These are phyloP conservation scores for Trichonephila clavata DNA, from an alignment of 1,140 invertebrate species.

Conservation along the genomic window DNA sequence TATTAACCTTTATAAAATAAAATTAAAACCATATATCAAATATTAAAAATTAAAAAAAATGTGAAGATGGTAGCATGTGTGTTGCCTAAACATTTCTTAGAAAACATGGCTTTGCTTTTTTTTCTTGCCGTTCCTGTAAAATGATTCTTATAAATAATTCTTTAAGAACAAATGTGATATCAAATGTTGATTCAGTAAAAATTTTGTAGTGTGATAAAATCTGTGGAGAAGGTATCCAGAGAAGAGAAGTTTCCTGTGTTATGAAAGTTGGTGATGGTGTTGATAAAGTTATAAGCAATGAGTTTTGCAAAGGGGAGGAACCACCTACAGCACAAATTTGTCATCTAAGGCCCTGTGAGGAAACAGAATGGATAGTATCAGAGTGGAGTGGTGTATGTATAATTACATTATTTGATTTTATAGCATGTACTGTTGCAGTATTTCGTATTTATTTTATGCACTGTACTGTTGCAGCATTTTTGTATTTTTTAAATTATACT, in stretches of 20 bases:
- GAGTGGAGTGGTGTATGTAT: slow-evolving; percentile 92
- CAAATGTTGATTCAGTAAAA: background rate
- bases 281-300: slow-evolving; percentile 42
- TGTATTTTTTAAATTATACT: too few species aligned
- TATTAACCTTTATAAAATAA: too few species aligned
- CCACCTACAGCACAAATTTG: slow-evolving; percentile 79
- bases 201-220: slow-evolving; percentile 89
- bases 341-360: slow-evolving; percentile 91
- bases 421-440: too few species aligned
- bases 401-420: too few species aligned
- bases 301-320: slow-evolving; percentile 32
- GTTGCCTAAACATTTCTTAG: too few species aligned
- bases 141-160: background rate
- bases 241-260: slow-evolving; percentile 85
- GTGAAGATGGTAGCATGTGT: too few species aligned
- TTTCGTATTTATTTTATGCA: too few species aligned
- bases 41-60: too few species aligned
- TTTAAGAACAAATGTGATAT: background rate
- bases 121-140: background rate
- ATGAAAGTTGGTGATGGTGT: background rate
- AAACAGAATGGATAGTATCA: slow-evolving; percentile 94
- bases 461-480: too few species aligned
- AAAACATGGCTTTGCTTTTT: too few species aligned
- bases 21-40: too few species aligned
- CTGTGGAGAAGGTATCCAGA: slow-evolving; percentile 89